Evolutionary conservation across 2,888 invertebrate species (phyloP), one percentile per base, ranked within the genome.

Genomic region (Chloroclystis v-ata): DNA sequence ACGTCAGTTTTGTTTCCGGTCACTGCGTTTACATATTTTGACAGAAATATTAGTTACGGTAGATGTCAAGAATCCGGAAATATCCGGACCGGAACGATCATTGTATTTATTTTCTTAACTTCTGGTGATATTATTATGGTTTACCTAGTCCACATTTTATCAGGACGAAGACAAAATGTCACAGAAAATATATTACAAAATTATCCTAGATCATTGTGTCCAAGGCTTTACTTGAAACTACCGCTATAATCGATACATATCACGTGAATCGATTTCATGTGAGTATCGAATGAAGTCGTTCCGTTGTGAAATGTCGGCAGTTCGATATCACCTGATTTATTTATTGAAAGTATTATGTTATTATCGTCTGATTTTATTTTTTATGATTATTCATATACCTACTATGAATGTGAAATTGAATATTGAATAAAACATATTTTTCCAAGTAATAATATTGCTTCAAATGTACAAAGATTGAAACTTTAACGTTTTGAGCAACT

Each of bases 151-250:
- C n/a, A n/a, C n/a, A n/a, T n/a, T n/a, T n/a, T n/a, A n/a, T n/a
- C n/a, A n/a, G n/a, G n/a, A n/a, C n/a, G n/a, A n/a, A n/a, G n/a
- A n/a, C 35, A 35, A 24, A 24, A 35, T 11, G 7, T 10, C 11
- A 14, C 32, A 33, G 35, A n/a, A n/a, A n/a, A n/a, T 35, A 10
- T 35, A 16, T 35, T 35, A 7, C 20, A 20, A n/a, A 35, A 35
- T 20, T 20, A 6, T 7, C 5, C 12, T 14, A 35, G 39, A 40
- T 44, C 46, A 37, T n/a, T 40, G 26, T 47, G 14, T 38, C 43
- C 43, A 43, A 48, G 56, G 33, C 43, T 33, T 32, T 40, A 5
- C 45, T 54, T 41, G 45, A 56, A 54, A 61, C 48, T 50, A 40
- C 47, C 43, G 39, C 35, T 37, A 24, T 53, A 48, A 52, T 54